These are phyloP conservation scores for Podilymbus podiceps DNA, from an alignment of 2,113 vertebrate genomes.

Conservation along the genomic window DNA sequence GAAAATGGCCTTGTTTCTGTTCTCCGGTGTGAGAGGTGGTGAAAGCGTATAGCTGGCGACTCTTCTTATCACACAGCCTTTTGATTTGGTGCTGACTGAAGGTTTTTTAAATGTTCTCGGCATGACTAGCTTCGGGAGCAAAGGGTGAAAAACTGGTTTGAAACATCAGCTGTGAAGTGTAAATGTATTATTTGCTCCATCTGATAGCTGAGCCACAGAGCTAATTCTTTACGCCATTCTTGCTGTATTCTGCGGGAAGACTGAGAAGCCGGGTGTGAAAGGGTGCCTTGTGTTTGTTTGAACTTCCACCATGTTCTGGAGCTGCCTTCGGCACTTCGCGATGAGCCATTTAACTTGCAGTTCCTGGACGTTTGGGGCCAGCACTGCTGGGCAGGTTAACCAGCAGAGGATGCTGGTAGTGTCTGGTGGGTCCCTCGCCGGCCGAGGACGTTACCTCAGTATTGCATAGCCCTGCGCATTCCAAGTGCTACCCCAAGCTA, in stretches of 20 bases:
- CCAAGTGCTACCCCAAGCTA: background rate
- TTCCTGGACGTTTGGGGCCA: background rate
- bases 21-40: background rate
- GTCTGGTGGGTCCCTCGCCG: background rate
- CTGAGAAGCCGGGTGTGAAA: background rate
- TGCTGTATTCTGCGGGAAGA: background rate
- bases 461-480: background rate
- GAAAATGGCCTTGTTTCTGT: background rate
- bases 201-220: background rate
- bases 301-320: background rate
- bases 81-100: background rate
- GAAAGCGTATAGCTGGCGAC: background rate
- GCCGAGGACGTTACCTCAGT: background rate
- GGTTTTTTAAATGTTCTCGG: background rate
- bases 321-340: background rate
- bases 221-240: background rate
- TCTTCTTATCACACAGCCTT: background rate
- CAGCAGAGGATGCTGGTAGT: conserved; percentile 16
- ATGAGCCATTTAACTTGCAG: background rate
- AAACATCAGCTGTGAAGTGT: background rate
- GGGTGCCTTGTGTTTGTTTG: background rate
- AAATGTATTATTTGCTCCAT: background rate
- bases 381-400: background rate
- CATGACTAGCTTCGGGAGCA: background rate
- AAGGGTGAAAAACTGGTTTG: background rate